phyloP scores from a whole-genome alignment of 2,888 invertebrate species.

The Cyrtodaria siliqua region DNA sequence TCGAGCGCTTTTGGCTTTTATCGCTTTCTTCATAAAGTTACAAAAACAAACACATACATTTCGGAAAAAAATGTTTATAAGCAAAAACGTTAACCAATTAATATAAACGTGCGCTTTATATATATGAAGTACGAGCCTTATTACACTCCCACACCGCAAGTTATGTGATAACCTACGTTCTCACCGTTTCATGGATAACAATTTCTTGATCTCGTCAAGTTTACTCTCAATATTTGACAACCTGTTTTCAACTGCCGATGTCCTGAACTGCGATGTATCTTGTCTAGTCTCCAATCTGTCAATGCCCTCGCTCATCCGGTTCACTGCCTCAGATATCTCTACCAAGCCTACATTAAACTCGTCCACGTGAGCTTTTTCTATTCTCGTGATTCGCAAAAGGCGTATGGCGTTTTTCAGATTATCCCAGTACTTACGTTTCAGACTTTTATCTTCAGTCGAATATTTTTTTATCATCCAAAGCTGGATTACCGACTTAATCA shows the following conservation, averaged over 20 bases:
- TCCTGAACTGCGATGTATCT: conserved; percentile 17
- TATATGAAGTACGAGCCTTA: too few species aligned
- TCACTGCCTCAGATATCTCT: conserved; percentile 75
- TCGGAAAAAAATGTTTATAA: too few species aligned
- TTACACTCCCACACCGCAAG: too few species aligned
- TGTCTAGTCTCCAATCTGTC: conserved; percentile 36
- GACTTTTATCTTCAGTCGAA: conserved; percentile 41
- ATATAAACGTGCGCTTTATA: too few species aligned
- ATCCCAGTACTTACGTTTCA: conserved; percentile 60
- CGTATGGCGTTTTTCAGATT: conserved; percentile 66
- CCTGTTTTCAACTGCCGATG: conserved; percentile 36
- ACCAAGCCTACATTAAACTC: conserved; percentile 77
- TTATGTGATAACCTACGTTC: too few species aligned
- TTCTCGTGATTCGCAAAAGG: conserved; percentile 66
- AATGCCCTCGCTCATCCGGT: conserved; percentile 50
- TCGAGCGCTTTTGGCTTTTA: too few species aligned
- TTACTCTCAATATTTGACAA: conserved; percentile 45
- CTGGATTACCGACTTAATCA: conserved; percentile 73
- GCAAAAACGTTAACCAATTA: too few species aligned
- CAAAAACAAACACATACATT: too few species aligned
- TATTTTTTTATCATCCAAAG: conserved; percentile 63
- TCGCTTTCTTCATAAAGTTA: too few species aligned
- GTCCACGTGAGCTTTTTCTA: conserved; percentile 69
- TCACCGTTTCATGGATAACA: conserved; percentile 1
- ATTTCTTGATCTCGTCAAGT: conserved; percentile 78